Evolutionary conservation across 2,888 invertebrate genomes (phyloP).

Genomic region (Micoletzkya japonica): DNA sequence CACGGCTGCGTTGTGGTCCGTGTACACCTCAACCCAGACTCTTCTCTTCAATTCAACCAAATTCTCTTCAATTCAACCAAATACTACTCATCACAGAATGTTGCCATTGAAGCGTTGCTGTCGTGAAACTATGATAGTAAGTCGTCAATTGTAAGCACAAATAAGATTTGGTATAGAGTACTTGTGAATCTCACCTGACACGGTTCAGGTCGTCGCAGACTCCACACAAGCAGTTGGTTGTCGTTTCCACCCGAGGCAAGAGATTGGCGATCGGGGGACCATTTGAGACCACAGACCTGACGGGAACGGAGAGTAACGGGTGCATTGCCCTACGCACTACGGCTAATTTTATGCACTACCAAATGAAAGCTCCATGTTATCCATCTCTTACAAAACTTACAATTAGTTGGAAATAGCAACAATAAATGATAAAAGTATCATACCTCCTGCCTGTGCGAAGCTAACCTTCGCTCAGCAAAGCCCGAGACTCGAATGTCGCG

Average conservation of each 20-base stretch:
- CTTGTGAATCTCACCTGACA: constrained; percentile 30
- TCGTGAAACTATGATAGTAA: no score
- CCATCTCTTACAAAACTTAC: not conserved
- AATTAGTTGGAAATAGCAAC: not conserved
- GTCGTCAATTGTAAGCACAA: no score
- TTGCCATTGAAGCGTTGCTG: not conserved
- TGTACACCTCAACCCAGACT: constrained; percentile 81
- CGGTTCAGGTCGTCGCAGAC: constrained; percentile 78
- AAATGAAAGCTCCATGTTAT: no score
- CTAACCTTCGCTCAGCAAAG: constrained; percentile 80
- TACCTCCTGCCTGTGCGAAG: constrained; percentile 91
- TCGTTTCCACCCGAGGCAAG: constrained; percentile 98
- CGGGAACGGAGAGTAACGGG: not conserved
- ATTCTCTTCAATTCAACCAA: not conserved
- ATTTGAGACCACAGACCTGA: constrained; percentile 86
- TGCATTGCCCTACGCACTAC: not conserved
- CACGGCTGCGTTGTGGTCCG: constrained; percentile 93
- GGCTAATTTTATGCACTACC: no score
- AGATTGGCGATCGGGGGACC: constrained; percentile 96
- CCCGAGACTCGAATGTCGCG: constrained; percentile 81
- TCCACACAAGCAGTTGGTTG: constrained; percentile 90
- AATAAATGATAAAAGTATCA: not conserved
- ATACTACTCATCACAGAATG: not conserved
- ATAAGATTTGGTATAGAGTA: not conserved
- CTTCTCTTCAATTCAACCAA: not conserved